Conservation (phyloP, 2,797 vertebrate genomes). For the Siniperca undulata region DNA sequence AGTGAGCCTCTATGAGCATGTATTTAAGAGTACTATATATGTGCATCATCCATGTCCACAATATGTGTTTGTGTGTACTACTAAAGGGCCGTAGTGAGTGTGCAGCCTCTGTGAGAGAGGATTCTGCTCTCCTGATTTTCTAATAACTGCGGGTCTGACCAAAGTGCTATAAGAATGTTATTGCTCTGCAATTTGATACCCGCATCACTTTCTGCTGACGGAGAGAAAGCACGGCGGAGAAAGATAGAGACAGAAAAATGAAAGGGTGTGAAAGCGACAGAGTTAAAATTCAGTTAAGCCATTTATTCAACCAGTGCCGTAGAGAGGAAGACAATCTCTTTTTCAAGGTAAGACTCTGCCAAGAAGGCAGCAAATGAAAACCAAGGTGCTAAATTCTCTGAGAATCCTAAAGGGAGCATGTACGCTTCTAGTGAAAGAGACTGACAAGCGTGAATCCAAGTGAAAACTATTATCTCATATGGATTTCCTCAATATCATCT, state of each 20-base stretch:
- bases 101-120: background rate
- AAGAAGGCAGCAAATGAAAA: slow-evolving; percentile 41
- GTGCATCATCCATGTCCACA: background rate
- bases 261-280: slow-evolving; percentile 46
- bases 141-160: slow-evolving; percentile 61
- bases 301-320: slow-evolving; percentile 49
- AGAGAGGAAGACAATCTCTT: slow-evolving; percentile 40
- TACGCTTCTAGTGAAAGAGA: background rate
- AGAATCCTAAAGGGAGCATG: slow-evolving; percentile 36
- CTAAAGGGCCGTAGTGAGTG: background rate
- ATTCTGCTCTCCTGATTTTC: slow-evolving; percentile 41
- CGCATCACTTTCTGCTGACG: slow-evolving; percentile 71
- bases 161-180: slow-evolving; percentile 65
- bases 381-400: slow-evolving; percentile 41
- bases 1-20: background rate
- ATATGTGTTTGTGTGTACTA: background rate
- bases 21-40: background rate
- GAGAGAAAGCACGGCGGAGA: slow-evolving; percentile 32
- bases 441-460: slow-evolving; percentile 35
- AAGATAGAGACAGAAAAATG: slow-evolving; percentile 51
- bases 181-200: slow-evolving; percentile 70
- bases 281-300: slow-evolving; percentile 54
- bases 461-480: slow-evolving; percentile 32
- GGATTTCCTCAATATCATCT: slow-evolving; percentile 46
- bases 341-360: slow-evolving; percentile 44